Evolutionary conservation across 2,888 invertebrate species (phyloP).

Genomic region (Eurois occulta): DNA sequence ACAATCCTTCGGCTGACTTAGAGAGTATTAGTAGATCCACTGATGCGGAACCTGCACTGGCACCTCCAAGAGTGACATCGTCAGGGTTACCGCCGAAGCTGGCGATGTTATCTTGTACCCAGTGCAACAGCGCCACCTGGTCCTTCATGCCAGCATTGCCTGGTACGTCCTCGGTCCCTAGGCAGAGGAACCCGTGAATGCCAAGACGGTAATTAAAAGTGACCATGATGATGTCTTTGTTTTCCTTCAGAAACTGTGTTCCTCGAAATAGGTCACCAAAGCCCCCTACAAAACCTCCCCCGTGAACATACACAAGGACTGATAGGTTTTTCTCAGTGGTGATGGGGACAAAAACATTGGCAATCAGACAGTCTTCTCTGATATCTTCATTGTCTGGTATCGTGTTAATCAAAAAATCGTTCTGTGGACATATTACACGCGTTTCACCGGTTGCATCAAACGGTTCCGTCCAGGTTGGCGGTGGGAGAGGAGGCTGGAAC

Average conservation of each 20-base stretch:
- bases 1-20: constrained; percentile 69
- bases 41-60: constrained; percentile 71
- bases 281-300: constrained; percentile 71
- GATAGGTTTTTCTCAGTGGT: constrained; percentile 70
- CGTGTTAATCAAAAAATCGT: neutral
- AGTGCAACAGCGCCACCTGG: constrained; percentile 71
- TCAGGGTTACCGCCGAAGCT: constrained; percentile 75
- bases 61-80: constrained; percentile 73
- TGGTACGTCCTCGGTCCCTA: constrained; percentile 72
- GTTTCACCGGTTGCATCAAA: constrained; percentile 71
- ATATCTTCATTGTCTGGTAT: constrained; percentile 19
- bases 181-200: constrained; percentile 70
- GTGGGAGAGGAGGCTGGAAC: constrained; percentile 57
- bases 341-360: constrained; percentile 81
- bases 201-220: constrained; percentile 73
- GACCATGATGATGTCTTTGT: constrained; percentile 68
- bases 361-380: constrained; percentile 80
- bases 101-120: constrained; percentile 75
- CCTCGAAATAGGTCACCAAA: constrained; percentile 32
- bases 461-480: constrained; percentile 66
- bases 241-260: constrained; percentile 29
- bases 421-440: constrained; percentile 71
- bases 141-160: constrained; percentile 79
- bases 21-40: constrained; percentile 73
- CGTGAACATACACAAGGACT: constrained; percentile 73